These are phyloP conservation scores for Netelia virgata DNA, from an alignment of 2,888 invertebrate genomes.

Conservation along the genomic window DNA sequence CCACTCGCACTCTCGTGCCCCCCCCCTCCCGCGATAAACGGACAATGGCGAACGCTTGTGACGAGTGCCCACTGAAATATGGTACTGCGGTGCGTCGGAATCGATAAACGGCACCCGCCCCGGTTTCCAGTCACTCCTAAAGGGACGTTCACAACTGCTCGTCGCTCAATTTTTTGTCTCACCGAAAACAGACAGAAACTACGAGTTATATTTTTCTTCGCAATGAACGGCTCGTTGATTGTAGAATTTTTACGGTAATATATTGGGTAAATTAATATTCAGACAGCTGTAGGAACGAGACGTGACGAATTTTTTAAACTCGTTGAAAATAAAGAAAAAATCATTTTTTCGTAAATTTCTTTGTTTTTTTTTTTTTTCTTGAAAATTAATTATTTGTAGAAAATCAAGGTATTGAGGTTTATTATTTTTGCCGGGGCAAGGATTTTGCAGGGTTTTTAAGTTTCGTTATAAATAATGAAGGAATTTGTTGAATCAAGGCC, in stretches of 20 bases:
- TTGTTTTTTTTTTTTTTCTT: too few relatives aligned
- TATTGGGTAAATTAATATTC: not conserved
- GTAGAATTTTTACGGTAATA: not conserved
- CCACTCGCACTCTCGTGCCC: not conserved
- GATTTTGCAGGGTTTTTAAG: not conserved
- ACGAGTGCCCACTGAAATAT: slow-evolving; percentile 74
- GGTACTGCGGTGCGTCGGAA: slow-evolving; percentile 77
- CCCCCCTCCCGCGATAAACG: slow-evolving; percentile 65
- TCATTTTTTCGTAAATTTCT: too few relatives aligned
- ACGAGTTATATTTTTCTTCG: not conserved
- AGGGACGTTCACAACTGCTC: slow-evolving; percentile 67
- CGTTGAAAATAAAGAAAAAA: too few relatives aligned
- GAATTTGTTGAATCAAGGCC: not conserved
- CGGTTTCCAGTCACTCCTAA: slow-evolving; percentile 64
- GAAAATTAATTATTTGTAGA: too few relatives aligned
- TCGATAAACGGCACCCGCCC: slow-evolving; percentile 80
- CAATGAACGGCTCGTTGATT: not conserved
- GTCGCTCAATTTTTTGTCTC: not conserved
- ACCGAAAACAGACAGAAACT: not conserved
- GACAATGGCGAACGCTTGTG: slow-evolving; percentile 68
- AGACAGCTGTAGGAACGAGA: too few relatives aligned
- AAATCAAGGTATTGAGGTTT: too few relatives aligned
- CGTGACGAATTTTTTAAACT: too few relatives aligned
- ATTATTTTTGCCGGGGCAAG: too few relatives aligned
- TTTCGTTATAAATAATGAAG: not conserved